phyloP scores from a whole-genome alignment of 2,797 vertebrate genomes.

The Falco naumanni region DNA sequence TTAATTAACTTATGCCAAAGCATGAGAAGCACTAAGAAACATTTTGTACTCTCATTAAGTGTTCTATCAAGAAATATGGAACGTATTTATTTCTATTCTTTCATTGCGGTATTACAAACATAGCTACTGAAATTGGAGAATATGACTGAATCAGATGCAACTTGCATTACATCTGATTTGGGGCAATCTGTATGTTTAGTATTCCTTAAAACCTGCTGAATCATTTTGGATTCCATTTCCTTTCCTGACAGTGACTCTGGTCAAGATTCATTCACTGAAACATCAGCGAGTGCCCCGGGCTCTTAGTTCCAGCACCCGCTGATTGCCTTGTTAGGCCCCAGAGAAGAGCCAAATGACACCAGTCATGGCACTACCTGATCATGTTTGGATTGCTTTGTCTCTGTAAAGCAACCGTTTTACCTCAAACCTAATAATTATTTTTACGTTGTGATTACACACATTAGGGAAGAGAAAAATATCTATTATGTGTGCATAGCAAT shows the following conservation, averaged over 20 bases:
- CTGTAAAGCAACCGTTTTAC: neutral
- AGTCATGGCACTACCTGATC: rapidly evolving
- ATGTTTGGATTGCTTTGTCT: neutral
- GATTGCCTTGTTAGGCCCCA: neutral
- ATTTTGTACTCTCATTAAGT: constrained; percentile 28
- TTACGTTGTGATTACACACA: neutral
- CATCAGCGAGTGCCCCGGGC: rapidly evolving
- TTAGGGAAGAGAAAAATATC: neutral
- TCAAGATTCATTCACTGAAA: neutral
- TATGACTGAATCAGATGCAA: neutral
- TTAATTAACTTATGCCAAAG: constrained; percentile 48
- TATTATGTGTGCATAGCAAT: neutral
- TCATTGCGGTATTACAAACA: neutral
- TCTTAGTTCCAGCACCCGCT: neutral
- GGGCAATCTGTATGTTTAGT: neutral
- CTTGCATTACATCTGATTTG: neutral
- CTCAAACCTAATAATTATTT: neutral
- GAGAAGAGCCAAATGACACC: neutral
- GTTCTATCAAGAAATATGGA: neutral
- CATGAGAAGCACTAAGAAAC: constrained; percentile 45
- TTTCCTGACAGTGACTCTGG: neutral
- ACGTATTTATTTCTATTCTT: neutral
- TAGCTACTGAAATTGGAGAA: neutral
- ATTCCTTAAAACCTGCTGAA: neutral
- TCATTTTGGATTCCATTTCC: neutral